phyloP scores from a whole-genome alignment of 2,113 vertebrate species.

The Callospermophilus lateralis region DNA sequence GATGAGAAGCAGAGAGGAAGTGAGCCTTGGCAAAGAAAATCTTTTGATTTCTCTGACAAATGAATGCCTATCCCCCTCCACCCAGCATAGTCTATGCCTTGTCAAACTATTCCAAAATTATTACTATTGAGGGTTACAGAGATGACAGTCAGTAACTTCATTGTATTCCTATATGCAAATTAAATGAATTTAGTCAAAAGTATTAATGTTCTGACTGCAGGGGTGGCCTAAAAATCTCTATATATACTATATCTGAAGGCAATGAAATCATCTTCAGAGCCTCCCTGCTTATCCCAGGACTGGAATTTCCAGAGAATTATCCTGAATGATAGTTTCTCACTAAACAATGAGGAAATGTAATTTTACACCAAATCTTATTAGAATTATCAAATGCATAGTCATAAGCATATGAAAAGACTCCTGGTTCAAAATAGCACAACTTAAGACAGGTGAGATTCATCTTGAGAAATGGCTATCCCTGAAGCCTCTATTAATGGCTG shows the following conservation, averaged over 20 bases:
- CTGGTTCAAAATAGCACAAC: not conserved
- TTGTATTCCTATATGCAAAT: not conserved
- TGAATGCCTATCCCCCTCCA: not conserved
- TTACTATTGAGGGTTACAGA: not conserved
- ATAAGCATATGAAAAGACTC: not conserved
- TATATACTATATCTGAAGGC: not conserved
- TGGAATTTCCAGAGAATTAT: constrained; percentile 33
- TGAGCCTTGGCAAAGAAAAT: not conserved
- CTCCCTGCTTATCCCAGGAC: not conserved
- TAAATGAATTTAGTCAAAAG: not conserved
- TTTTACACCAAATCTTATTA: not conserved
- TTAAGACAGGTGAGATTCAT: not conserved
- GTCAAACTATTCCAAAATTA: not conserved
- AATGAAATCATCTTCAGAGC: not conserved
- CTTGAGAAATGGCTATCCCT: not conserved
- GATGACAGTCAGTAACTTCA: not conserved
- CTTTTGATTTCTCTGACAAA: not conserved
- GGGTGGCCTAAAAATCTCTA: not conserved
- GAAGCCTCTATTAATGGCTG: not conserved
- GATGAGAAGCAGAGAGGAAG: not conserved
- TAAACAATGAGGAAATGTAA: not conserved
- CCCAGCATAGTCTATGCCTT: not conserved
- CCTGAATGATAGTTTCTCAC: not conserved
- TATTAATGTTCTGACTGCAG: not conserved
- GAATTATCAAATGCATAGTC: not conserved